Percentiles rank a stretch among this genome's conserved stretches.
Evolutionary conservation across 2,888 invertebrate genomes (phyloP).

Genomic region (Neoitamus cyanurus): DNA sequence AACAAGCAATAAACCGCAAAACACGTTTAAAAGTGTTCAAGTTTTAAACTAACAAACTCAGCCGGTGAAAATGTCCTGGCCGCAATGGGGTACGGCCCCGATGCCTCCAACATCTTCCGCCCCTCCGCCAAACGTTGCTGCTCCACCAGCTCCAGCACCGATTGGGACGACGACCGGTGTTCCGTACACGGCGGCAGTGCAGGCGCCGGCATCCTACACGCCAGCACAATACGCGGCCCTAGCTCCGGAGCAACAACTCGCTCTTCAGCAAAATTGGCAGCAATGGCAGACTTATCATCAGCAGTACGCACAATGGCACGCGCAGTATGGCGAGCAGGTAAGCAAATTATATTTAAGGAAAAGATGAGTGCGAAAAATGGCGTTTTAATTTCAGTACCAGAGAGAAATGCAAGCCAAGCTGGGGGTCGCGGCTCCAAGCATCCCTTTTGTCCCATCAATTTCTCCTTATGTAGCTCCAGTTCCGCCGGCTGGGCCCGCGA

Average conservation of each 20-base stretch:
- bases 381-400: constrained; percentile 59
- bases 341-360: constrained; percentile 35
- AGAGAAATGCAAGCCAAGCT: constrained; percentile 64
- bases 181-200: constrained; percentile 12
- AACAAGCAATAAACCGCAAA: not conserved
- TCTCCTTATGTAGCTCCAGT: constrained; percentile 49
- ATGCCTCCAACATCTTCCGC: not conserved
- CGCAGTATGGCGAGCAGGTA: constrained; percentile 66
- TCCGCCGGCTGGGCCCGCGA: constrained; percentile 52
- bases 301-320: constrained; percentile 66
- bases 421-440: constrained; percentile 51
- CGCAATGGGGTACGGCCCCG: constrained; percentile 27
- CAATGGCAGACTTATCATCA: constrained; percentile 66
- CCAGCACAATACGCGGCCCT: constrained; percentile 63
- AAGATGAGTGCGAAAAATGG: not conserved
- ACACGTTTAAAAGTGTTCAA: not conserved
- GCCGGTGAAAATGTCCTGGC: constrained; percentile 48
- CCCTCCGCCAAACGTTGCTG: not conserved
- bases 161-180: constrained; percentile 36
- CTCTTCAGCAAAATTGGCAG: constrained; percentile 65
- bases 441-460: constrained; percentile 49
- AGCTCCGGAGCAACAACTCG: constrained; percentile 64
- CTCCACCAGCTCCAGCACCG: not conserved
- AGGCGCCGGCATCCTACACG: constrained; percentile 45
- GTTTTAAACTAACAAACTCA: not conserved